Evolutionary conservation across 2,797 vertebrate genomes (phyloP).

Genomic region (Falco novaeseelandiae): DNA sequence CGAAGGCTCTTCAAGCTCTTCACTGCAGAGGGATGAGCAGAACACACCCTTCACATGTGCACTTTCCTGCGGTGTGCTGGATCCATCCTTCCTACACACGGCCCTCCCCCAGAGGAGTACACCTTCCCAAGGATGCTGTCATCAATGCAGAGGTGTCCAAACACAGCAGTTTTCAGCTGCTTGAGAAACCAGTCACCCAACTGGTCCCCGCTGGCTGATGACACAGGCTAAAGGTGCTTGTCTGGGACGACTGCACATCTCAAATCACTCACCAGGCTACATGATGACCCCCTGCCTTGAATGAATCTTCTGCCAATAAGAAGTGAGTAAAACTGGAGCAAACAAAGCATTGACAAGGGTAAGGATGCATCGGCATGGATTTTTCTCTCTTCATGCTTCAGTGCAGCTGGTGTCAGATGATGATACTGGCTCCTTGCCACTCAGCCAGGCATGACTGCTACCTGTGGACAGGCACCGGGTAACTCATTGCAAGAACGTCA

Average conservation of each 20-base stretch:
- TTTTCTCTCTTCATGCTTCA: neutral
- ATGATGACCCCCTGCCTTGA: accelerated
- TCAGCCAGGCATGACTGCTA: neutral
- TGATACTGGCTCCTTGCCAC: neutral
- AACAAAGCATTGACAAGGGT: neutral
- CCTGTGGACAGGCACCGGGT: neutral
- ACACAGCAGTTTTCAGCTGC: neutral
- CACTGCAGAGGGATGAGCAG: neutral
- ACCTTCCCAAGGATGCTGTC: neutral
- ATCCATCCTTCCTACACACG: neutral
- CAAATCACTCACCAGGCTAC: neutral
- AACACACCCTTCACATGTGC: accelerated
- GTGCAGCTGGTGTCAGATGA: neutral
- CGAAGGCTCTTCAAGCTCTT: neutral
- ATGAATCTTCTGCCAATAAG: neutral
- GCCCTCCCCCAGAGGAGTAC: neutral
- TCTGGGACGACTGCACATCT: accelerated
- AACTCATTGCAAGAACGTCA: neutral
- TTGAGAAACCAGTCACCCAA: neutral
- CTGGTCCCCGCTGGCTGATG: neutral
- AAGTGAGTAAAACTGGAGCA: neutral
- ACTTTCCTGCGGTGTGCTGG: accelerated
- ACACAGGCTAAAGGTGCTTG: neutral
- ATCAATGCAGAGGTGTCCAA: neutral
- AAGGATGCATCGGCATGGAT: neutral